Base-by-base conservation (phyloP, 1,140 invertebrate species). In the Venustaconcha ellipsiformis region DNA sequence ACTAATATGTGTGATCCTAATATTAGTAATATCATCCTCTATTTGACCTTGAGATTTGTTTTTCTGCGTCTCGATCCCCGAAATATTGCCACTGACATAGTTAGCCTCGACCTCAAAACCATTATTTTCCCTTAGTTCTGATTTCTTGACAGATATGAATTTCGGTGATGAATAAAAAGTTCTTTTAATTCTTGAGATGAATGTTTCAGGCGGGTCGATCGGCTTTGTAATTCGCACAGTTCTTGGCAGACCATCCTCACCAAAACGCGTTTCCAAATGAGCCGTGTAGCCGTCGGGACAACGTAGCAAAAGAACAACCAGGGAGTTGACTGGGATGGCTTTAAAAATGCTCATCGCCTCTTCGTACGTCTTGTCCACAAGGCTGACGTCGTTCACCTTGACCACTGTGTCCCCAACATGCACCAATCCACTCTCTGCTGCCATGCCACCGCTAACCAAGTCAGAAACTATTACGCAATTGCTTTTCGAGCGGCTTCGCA, bases 231-330 rank as follows among this genome's bases (percentile, higher is more conserved):
- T 78, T 48, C 87, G 81, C 1, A 84, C 76, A 12, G 87, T 87
- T 18, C 78, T 74, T 14, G 87, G 87, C 26, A 79, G 65, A 4
- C 87, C 87, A 70, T 84, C 85, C 59, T 83, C 82, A 63, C 74
- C 76, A 70, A 88, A 88, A 1, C 84, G 81, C 14, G 87, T 88
- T 74, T 88, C 82, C n/a, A 88, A 60, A 72, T 86, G 82, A 4
- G 87, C 83, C 56, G 80, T 82, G 74, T 83, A 85, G 14, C 85
- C 86, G 14, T 87, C 85, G 6, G 85, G 85, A 14, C 84, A 85
- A n/a, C 83, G 77, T 14, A 88, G 74, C 57, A 87, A 73, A 15
- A 88, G 68, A 11, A 83, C 79, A 3, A 87, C 85, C 0, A 81
- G 80, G 12, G 78, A 70, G 23, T 86, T 82, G 14, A 67, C 65